These are phyloP conservation scores for Carassius auratus DNA, from an alignment of 2,113 vertebrate species.

Conservation along the genomic window DNA sequence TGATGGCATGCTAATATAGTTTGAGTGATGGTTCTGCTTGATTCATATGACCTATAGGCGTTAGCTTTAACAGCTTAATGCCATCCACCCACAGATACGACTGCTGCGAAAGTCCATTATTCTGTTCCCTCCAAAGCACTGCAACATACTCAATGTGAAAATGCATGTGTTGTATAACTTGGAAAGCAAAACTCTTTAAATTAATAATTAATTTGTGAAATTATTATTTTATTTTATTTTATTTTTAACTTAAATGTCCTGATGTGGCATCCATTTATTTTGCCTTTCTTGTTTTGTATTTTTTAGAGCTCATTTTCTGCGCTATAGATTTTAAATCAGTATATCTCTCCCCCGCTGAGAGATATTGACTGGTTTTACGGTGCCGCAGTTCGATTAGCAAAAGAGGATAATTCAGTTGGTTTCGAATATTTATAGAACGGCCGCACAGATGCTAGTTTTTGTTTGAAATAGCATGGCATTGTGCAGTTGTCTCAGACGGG, in stretches of 20 bases:
- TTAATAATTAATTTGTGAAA: too few relatives aligned
- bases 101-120: neutral
- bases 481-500: neutral
- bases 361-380: constrained; percentile 71
- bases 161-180: neutral
- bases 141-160: neutral
- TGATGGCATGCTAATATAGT: neutral
- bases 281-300: constrained; percentile 54
- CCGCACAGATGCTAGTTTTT: neutral
- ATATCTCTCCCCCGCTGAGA: constrained; percentile 64
- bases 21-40: neutral
- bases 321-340: constrained; percentile 71
- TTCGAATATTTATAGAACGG: constrained; percentile 39
- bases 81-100: neutral
- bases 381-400: constrained; percentile 64
- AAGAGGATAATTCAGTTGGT: constrained; percentile 53
- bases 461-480: constrained; percentile 43
- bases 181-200: neutral
- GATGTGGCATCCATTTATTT: neutral
- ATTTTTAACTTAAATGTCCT: neutral
- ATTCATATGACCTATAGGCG: constrained; percentile 5
- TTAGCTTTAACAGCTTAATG: constrained; percentile 2
- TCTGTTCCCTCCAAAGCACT: neutral
- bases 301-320: constrained; percentile 68
- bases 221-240: too few relatives aligned